A percentile compares a stretch with the other conserved stretches of the same genome.
phyloP scores from a whole-genome alignment of 2,113 vertebrate species.

The rat (Rattus norvegicus) region GRCr8 NC_086039.1:139573501-139574000 shows the following conservation, averaged over 20 bases:
- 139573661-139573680: too few relatives aligned
- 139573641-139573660: not conserved
- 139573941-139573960: not conserved
- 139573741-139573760: not conserved
- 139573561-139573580: not conserved
- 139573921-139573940: not conserved
- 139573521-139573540: too few relatives aligned
- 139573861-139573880: not conserved
- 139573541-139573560: too few relatives aligned
- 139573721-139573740: not conserved
- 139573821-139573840: slow-evolving; percentile 17
- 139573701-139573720: not conserved
- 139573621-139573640: not conserved
- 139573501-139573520: too few relatives aligned
- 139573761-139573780: not conserved
- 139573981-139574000: not conserved
- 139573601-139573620: not conserved
- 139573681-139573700: not conserved
- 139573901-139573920: not conserved
- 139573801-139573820: not conserved
- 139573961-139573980: not conserved
- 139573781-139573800: not conserved
- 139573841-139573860: not conserved
- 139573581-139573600: not conserved
- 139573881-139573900: slow-evolving; percentile 7